Percentiles rank a stretch among this genome's conserved stretches.
phyloP scores from a whole-genome alignment of 2,113 vertebrate genomes.

The Emydocephalus ijimae region DNA sequence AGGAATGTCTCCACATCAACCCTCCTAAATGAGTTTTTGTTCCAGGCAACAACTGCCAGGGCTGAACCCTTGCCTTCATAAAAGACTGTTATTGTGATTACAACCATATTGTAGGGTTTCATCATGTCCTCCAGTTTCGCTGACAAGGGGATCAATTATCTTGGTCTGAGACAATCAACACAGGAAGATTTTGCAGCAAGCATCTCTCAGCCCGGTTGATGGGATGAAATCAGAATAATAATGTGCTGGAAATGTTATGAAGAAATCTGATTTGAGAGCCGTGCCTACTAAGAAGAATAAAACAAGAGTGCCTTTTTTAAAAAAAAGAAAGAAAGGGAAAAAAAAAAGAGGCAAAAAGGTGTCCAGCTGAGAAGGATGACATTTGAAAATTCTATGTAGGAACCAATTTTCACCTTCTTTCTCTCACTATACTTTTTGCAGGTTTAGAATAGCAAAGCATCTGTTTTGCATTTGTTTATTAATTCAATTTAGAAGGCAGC shows the following conservation, averaged over 20 bases:
- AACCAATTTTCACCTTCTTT: not conserved
- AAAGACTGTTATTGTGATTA: not conserved
- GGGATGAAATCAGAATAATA: not conserved
- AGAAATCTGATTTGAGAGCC: not conserved
- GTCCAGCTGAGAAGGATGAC: not conserved
- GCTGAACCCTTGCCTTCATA: not conserved
- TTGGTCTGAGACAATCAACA: constrained; percentile 5
- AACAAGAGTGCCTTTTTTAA: not conserved
- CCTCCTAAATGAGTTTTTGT: not conserved
- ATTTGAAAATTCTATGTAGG: not conserved
- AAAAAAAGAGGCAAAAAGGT: not conserved
- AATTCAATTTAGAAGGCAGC: not conserved
- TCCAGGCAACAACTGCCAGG: not conserved
- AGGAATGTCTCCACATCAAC: not conserved
- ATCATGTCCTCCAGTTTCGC: constrained; percentile 32
- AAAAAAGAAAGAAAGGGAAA: not conserved
- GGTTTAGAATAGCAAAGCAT: not conserved
- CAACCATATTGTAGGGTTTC: constrained; percentile 24
- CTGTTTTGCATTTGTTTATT: not conserved
- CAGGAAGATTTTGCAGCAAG: not conserved
- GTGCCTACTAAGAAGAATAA: not conserved
- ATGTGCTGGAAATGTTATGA: not conserved
- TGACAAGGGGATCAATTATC: constrained; percentile 55
- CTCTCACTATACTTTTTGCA: not conserved
- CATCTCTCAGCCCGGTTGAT: not conserved